Evolutionary conservation across 2,113 vertebrate species (phyloP).

Genomic region (Macrotis lagotis): DNA sequence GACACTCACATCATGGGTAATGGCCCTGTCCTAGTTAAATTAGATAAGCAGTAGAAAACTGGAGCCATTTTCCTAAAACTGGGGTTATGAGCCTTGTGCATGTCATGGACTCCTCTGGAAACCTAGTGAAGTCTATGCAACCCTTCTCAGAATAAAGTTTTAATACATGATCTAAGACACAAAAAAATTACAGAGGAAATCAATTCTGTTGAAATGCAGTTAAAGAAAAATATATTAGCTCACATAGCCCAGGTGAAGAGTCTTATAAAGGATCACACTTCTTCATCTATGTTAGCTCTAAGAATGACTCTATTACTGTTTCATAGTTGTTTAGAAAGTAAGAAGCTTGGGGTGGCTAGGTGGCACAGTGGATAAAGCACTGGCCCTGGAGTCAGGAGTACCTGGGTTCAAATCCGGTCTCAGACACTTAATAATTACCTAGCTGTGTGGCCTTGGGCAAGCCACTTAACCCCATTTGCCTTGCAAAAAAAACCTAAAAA

Average conservation of each 20-base stretch:
- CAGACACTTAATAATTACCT: too few relatives aligned
- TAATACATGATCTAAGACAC: not conserved
- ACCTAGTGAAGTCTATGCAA: not conserved
- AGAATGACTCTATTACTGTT: not conserved
- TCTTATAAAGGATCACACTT: not conserved
- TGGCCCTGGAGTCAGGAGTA: too few relatives aligned
- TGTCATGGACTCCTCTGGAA: not conserved
- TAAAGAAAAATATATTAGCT: not conserved
- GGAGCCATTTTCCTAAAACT: not conserved
- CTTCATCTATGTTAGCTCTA: not conserved
- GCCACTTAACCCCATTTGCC: too few relatives aligned
- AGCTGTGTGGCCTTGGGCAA: too few relatives aligned
- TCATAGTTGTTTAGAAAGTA: constrained; percentile 7
- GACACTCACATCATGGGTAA: constrained; percentile 7
- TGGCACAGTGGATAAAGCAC: too few relatives aligned
- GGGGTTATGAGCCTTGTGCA: not conserved
- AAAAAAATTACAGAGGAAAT: not conserved
- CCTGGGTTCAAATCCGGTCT: too few relatives aligned
- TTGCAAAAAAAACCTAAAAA: too few relatives aligned
- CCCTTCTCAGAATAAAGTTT: not conserved
- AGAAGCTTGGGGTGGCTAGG: too few relatives aligned
- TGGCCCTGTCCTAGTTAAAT: not conserved
- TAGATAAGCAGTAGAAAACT: not conserved
- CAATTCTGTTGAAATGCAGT: not conserved
- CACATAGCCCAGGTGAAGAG: not conserved